A percentile compares a stretch with the other conserved stretches of the same genome.
Evolutionary conservation across 2,888 invertebrate genomes (phyloP).

Genomic region (Vanessa cardui): DNA sequence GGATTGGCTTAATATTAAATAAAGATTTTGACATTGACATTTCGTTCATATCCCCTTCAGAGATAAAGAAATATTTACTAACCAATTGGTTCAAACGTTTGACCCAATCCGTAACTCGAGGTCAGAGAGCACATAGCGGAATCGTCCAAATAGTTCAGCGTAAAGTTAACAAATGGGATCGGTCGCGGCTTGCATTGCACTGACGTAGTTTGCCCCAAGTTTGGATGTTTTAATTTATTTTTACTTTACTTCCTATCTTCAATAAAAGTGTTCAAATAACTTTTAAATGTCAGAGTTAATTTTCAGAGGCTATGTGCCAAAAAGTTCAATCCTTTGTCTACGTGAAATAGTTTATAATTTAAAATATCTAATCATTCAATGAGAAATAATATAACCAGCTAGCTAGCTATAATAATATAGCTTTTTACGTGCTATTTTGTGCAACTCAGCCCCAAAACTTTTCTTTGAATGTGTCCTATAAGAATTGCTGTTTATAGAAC

Average conservation of each 20-base stretch:
- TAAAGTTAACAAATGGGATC: constrained; percentile 78
- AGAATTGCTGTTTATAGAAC: no score
- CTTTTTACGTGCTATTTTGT: no score
- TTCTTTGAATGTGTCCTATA: no score
- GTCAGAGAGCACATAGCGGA: constrained; percentile 32
- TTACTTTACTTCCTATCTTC: not conserved
- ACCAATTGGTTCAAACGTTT: constrained; percentile 18
- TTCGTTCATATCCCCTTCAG: no score
- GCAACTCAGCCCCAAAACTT: no score
- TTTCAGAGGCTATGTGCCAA: not conserved
- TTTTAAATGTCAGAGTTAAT: not conserved
- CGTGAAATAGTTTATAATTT: no score
- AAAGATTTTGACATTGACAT: no score
- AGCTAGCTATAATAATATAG: no score
- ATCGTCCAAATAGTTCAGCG: constrained; percentile 56
- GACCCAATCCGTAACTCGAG: constrained; percentile 22
- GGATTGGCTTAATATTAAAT: no score
- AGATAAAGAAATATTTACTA: constrained; percentile 10
- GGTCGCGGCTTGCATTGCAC: constrained; percentile 64
- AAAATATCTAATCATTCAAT: no score
- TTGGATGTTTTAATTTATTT: constrained; percentile 22
- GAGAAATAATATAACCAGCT: no score
- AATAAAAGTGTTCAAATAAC: not conserved
- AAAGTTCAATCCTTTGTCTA: no score
- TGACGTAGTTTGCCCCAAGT: constrained; percentile 50